phyloP scores from a whole-genome alignment of 2,888 invertebrate genomes.

The Platycnemis pennipes region DNA sequence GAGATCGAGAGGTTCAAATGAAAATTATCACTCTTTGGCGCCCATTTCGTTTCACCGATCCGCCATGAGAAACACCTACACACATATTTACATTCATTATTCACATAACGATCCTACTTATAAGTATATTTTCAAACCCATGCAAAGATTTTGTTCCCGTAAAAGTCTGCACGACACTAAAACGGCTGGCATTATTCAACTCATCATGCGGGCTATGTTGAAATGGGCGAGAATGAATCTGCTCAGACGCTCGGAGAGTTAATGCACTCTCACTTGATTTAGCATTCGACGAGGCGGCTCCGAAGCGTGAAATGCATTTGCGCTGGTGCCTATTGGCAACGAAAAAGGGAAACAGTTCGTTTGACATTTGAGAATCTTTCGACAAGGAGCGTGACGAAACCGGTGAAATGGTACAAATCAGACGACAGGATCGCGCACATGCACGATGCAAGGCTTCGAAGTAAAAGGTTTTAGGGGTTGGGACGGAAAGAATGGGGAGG shows the following conservation, averaged over 20 bases:
- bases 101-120: too few species aligned
- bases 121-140: neutral
- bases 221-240: conserved; percentile 4
- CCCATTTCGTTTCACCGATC: too few species aligned
- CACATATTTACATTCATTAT: too few species aligned
- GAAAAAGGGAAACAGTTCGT: neutral
- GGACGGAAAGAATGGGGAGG: neutral
- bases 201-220: neutral
- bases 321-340: neutral
- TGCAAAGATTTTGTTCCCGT: neutral
- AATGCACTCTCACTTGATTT: neutral
- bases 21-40: too few species aligned
- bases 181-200: neutral
- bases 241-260: neutral
- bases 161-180: neutral
- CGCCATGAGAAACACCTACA: too few species aligned
- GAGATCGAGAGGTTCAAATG: too few species aligned
- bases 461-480: neutral
- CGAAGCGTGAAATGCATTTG: neutral
- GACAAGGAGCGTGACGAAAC: conserved; percentile 19
- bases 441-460: neutral
- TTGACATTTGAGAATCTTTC: neutral
- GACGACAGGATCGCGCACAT: neutral
- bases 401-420: conserved; percentile 21
- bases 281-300: neutral